Conservation (phyloP, 2,888 invertebrate genomes). For the Leptarthrus brevirostris region DNA sequence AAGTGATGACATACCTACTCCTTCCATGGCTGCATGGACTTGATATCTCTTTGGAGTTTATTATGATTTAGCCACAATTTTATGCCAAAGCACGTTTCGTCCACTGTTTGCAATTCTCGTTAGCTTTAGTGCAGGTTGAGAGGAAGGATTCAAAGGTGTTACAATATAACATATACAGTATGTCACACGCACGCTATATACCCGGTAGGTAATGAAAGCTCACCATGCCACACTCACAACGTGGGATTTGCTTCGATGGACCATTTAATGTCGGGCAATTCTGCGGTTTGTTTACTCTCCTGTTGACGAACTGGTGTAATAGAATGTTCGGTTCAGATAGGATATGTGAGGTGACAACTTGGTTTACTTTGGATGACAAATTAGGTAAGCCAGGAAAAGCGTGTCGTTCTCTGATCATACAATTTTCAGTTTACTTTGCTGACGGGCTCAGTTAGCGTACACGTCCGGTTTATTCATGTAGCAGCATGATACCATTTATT, state of each 20-base stretch:
- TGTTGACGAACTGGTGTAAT: conserved; percentile 22
- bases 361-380: conserved; percentile 14
- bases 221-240: neutral
- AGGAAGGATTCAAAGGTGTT: conserved; percentile 1
- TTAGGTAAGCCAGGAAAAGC: neutral
- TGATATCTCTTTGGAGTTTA: conserved; percentile 13
- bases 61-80: conserved; percentile 9
- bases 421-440: conserved; percentile 2
- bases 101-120: conserved; percentile 50
- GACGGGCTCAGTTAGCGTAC: neutral
- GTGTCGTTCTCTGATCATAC: neutral
- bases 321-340: conserved; percentile 10
- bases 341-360: neutral
- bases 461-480: neutral
- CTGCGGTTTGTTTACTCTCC: conserved; percentile 15
- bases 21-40: neutral
- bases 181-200: neutral
- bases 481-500: neutral
- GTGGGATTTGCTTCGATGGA: conserved; percentile 1
- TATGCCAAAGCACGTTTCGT: conserved; percentile 51
- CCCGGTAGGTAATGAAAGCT: neutral
- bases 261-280: conserved; percentile 13
- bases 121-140: conserved; percentile 26
- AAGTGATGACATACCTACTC: neutral
- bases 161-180: neutral